A percentile compares a stretch with the other conserved stretches of the same genome.
Evolutionary conservation across 2,888 invertebrate genomes (phyloP).

Genomic region (Eutolmus rufibarbis): DNA sequence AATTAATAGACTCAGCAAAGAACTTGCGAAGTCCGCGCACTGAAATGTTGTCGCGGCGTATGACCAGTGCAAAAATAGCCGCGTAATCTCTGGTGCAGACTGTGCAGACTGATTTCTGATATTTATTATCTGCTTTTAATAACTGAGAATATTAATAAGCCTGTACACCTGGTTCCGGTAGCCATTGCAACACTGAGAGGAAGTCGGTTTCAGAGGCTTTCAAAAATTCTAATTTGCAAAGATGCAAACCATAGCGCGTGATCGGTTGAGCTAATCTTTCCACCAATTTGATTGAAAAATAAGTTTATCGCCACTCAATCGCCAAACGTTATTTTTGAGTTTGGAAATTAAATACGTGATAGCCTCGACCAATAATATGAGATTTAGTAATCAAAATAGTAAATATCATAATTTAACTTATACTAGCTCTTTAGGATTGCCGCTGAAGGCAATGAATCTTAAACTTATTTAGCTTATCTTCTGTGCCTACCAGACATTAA

Average conservation of each 20-base stretch:
- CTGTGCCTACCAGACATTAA: too few relatives aligned
- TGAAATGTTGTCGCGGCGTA: neutral
- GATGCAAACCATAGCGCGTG: neutral
- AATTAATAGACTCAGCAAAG: constrained; percentile 47
- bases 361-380: too few relatives aligned
- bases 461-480: too few relatives aligned
- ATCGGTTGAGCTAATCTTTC: neutral
- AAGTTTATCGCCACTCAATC: neutral
- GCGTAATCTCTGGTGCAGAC: neutral
- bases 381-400: too few relatives aligned
- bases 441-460: too few relatives aligned
- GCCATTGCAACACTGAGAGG: neutral
- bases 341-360: neutral
- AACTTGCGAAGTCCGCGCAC: constrained; percentile 32
- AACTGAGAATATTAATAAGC: constrained; percentile 47
- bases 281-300: neutral
- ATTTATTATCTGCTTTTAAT: neutral
- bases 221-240: neutral
- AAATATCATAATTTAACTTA: too few relatives aligned
- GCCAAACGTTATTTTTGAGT: neutral
- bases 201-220: neutral
- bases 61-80: constrained; percentile 3
- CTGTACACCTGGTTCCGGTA: neutral
- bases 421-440: too few relatives aligned
- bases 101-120: neutral